Base-by-base conservation (phyloP, 1,140 invertebrate genomes). In the Cyphomyrmex costatus region DNA sequence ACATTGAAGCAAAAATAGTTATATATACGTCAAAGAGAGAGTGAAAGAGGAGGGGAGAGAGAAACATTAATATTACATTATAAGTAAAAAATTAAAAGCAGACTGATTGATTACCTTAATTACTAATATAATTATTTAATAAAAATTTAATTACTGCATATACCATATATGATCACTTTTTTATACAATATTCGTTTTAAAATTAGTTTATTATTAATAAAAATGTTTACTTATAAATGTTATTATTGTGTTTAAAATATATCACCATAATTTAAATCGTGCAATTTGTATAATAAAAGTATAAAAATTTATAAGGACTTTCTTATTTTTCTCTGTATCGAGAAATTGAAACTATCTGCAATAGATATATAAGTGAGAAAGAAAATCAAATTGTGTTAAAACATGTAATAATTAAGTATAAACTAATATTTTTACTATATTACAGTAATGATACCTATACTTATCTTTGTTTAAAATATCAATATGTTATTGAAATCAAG, bases 171-270 rank as follows among this genome's bases (percentile, higher is more conserved):
- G 8, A 60, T 36, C 14, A 76, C 16, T 21, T 16, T 74, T 21
- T 70, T 76, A 8, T 27, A 73, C 21, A 74, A 56, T 58, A 7
- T 42, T 76, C 53, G 5, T 73, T 73, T 56, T 53, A 16, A 21
- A 73, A 74, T 58, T 14, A 6, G n/a, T 56, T 56, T 56, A n/a
- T 19, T 14, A 27, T 21, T 0, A 8, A 60, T 60, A 76, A 60
- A 24, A 58, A 5, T 30, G 19, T 8, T 24, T 10, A 36, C 0
- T 30, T 49, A 51, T 51, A 71, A 19, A 71, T 49, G 0, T 27
- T 19, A n/a, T 8, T 49, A 33, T 36, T 8, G 3, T n/a, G 30
- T 14, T 42, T 14, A 33, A 73, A 73, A 73, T 73, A 56, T 56
- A 0, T 73, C 21, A 19, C 14, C 8, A 14, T 33, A 53, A 56